These are phyloP conservation scores for Brachypalpus laphriformis DNA, from an alignment of 2,888 invertebrate species.

Conservation along the genomic window DNA sequence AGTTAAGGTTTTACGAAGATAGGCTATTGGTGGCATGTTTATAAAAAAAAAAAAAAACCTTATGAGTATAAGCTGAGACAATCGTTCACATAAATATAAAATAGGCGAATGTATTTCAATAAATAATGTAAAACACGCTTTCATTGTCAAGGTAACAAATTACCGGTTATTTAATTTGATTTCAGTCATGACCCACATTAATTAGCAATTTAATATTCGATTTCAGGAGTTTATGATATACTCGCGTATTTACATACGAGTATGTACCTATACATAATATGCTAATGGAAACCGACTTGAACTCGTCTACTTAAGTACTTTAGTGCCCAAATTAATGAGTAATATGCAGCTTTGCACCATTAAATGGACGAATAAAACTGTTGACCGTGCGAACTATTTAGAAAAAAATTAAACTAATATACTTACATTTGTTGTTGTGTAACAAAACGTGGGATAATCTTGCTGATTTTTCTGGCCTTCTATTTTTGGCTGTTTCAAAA, in stretches of 20 bases:
- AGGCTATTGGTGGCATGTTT: no score
- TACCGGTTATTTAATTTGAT: neutral
- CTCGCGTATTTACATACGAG: no score
- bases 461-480: slow-evolving; percentile 84
- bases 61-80: neutral
- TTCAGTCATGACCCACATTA: neutral
- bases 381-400: neutral
- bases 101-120: neutral
- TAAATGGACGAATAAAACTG: neutral
- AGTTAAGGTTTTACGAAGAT: no score
- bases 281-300: neutral
- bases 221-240: neutral
- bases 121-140: neutral
- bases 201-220: neutral
- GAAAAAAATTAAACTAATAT: neutral
- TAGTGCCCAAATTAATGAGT: neutral
- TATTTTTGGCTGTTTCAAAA: slow-evolving; percentile 86
- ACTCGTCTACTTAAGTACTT: neutral
- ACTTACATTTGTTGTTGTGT: slow-evolving; percentile 83
- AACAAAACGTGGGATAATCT: slow-evolving; percentile 89
- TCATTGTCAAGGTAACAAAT: neutral
- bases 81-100: neutral
- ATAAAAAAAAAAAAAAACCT: no score
- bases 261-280: neutral
- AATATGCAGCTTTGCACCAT: neutral